These are phyloP conservation scores for Bacillus rossius DNA, from an alignment of 1,140 invertebrate genomes.

Conservation along the genomic window DNA sequence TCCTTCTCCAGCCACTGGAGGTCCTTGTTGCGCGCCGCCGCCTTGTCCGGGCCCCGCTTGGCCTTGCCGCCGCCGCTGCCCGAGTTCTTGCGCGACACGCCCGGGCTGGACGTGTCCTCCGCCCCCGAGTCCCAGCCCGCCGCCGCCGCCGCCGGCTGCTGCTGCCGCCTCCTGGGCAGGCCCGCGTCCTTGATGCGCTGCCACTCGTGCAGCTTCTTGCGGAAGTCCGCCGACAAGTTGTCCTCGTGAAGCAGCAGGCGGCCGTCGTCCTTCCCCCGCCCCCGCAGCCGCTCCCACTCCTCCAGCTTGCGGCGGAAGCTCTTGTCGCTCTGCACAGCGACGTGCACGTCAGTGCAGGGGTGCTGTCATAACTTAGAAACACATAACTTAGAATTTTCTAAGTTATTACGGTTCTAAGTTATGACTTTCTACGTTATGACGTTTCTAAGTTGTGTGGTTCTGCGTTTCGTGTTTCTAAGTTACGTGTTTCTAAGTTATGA, in stretches of 20 bases:
- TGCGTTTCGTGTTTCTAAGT: too few relatives aligned
- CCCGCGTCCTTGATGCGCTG: slow-evolving; percentile 63
- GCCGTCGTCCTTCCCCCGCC: neutral
- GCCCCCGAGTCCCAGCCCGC: slow-evolving; percentile 30
- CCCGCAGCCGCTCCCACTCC: slow-evolving; percentile 37
- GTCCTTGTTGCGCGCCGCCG: neutral
- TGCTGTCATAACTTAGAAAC: too few relatives aligned
- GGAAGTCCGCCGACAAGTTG: slow-evolving; percentile 66
- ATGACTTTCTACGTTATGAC: too few relatives aligned
- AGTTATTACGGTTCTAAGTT: too few relatives aligned
- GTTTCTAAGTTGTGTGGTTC: too few relatives aligned
- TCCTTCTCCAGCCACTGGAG: slow-evolving; percentile 51
- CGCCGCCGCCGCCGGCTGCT: slow-evolving; percentile 48
- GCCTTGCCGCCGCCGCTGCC: slow-evolving; percentile 2
- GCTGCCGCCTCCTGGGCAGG: slow-evolving; percentile 38
- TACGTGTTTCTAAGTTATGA: too few relatives aligned
- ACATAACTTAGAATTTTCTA: too few relatives aligned
- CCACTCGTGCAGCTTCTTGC: slow-evolving; percentile 80
- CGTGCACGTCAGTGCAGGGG: too few relatives aligned
- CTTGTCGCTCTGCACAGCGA: slow-evolving; percentile 19
- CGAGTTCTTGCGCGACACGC: slow-evolving; percentile 29
- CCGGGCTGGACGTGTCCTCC: slow-evolving; percentile 26
- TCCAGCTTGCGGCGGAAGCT: slow-evolving; percentile 44
- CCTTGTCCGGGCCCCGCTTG: neutral
- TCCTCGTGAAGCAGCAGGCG: slow-evolving; percentile 47